These are phyloP conservation scores for Hyaena hyaena DNA, from an alignment of 2,113 vertebrate genomes.

Conservation along the genomic window DNA sequence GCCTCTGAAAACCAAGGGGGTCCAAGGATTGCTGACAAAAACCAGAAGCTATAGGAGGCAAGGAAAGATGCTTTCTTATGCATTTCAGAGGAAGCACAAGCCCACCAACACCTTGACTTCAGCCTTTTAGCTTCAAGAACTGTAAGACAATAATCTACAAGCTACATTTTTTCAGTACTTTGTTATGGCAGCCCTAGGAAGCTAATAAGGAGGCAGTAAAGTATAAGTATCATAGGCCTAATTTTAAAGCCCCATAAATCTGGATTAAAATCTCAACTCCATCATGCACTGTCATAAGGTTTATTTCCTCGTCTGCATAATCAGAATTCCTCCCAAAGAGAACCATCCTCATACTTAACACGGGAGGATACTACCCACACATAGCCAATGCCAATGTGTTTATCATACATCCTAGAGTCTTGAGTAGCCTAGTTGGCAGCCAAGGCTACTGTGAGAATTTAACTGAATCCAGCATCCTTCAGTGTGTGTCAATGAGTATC, in stretches of 20 bases:
- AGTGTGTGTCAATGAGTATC: neutral
- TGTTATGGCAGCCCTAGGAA: neutral
- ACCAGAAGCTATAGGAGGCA: neutral
- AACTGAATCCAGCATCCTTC: neutral
- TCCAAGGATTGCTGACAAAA: neutral
- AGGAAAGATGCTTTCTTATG: neutral
- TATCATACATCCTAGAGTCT: neutral
- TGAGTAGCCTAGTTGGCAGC: neutral
- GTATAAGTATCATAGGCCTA: neutral
- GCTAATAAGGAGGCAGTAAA: neutral
- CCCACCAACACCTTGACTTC: neutral
- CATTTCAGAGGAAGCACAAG: neutral
- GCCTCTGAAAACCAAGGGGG: neutral
- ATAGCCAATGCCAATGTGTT: neutral
- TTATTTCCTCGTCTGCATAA: neutral
- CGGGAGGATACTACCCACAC: neutral
- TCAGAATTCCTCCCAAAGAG: neutral
- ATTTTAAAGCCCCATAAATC: neutral
- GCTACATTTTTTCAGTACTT: neutral
- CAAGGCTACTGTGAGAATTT: neutral
- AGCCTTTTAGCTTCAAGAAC: neutral
- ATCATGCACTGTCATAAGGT: neutral
- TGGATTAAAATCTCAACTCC: neutral
- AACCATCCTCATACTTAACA: neutral
- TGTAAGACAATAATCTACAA: neutral